Evolutionary conservation across 2,797 vertebrate species (phyloP), one percentile per base, ranked within the genome.

Genomic region (Cottoperca gobio): DNA sequence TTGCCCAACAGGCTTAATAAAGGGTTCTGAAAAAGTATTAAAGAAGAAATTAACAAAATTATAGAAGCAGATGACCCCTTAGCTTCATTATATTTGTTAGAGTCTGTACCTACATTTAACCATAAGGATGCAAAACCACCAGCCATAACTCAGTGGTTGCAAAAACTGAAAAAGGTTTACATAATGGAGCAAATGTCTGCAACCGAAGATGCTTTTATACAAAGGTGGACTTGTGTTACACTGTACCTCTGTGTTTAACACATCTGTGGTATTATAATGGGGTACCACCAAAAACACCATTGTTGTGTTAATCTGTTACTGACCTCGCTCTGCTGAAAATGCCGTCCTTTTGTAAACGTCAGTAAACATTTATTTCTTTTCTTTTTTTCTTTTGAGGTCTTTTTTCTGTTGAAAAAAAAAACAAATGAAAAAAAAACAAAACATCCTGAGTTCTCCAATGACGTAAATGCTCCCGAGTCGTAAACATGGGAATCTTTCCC

Each of bases 41-140:
- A n/a, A n/a, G n/a, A n/a, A n/a, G n/a, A n/a, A n/a, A n/a, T n/a
- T n/a, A n/a, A n/a, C n/a, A n/a, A n/a, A n/a, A n/a, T n/a, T n/a
- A n/a, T n/a, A n/a, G n/a, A n/a, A n/a, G n/a, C n/a, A n/a, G n/a
- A n/a, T n/a, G n/a, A n/a, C n/a, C n/a, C n/a, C n/a, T n/a, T n/a
- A n/a, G n/a, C n/a, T n/a, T n/a, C n/a, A n/a, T n/a, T n/a, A n/a
- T n/a, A n/a, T n/a, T n/a, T n/a, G n/a, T n/a, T n/a, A n/a, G n/a
- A n/a, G n/a, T n/a, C n/a, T n/a, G n/a, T n/a, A n/a, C n/a, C n/a
- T n/a, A n/a, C n/a, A n/a, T n/a, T n/a, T n/a, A 82, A 91, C 87
- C 42, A 86, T 6, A 58, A 58, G n/a, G 35, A 23, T 57, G 33
- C n/a, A 21, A 37, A 57, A 35, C 19, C 50, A 33, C 17, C 28